phyloP scores from a whole-genome alignment of 2,113 vertebrate genomes.

The Platanista minor region DNA sequence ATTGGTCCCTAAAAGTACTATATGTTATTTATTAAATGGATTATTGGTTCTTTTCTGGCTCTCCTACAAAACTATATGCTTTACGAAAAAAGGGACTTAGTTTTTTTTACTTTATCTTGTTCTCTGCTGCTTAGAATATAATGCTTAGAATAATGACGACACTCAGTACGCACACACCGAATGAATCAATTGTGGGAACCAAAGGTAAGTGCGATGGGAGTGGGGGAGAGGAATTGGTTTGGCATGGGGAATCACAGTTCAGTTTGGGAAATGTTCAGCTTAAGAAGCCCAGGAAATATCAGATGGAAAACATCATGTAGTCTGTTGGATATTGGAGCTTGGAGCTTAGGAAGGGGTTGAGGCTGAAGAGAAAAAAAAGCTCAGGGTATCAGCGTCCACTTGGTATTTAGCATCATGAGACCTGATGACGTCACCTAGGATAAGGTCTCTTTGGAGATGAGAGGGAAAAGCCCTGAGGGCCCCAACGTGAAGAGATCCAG shows the following conservation, averaged over 20 bases:
- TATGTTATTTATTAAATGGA: background rate
- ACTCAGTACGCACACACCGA: background rate
- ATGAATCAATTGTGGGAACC: background rate
- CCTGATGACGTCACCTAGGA: background rate
- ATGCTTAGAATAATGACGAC: background rate
- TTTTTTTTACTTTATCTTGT: background rate
- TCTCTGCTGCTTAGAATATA: background rate
- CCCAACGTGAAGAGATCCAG: background rate
- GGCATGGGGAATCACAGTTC: background rate
- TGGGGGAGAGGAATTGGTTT: background rate
- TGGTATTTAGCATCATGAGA: background rate
- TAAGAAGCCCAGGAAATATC: background rate
- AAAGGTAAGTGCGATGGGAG: background rate
- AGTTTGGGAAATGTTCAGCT: background rate
- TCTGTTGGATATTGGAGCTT: background rate
- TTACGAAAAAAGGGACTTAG: background rate
- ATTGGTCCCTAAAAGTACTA: background rate
- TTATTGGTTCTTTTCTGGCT: background rate
- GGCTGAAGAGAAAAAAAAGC: background rate
- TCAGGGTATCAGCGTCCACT: fast-evolving
- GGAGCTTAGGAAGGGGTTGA: background rate
- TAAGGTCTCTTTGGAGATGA: background rate
- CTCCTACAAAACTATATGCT: background rate
- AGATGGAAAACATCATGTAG: background rate
- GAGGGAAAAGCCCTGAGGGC: background rate